Percentiles rank a stretch among this genome's conserved stretches.
phyloP scores from a whole-genome alignment of 1,140 invertebrate species.

The Drosophila navojoa region DNA sequence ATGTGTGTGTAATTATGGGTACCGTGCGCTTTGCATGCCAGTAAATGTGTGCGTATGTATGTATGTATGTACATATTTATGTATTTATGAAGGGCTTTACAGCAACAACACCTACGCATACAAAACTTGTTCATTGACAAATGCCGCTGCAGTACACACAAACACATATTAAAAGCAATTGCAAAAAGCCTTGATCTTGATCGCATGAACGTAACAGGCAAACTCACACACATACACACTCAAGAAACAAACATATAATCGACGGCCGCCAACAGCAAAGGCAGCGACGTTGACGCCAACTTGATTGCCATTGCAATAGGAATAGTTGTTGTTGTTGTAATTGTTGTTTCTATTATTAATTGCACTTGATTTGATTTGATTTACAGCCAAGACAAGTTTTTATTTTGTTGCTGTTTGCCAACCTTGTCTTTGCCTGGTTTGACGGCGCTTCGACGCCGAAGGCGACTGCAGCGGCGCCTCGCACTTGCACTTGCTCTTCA shows the following conservation, averaged over 20 bases:
- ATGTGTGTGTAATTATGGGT: slow-evolving; percentile 30
- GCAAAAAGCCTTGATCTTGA: slow-evolving; percentile 80
- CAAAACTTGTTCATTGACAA: slow-evolving; percentile 44
- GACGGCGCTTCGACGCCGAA: slow-evolving; percentile 19
- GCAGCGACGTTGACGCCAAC: slow-evolving; percentile 26
- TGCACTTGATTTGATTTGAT: slow-evolving; percentile 72
- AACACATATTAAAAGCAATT: slow-evolving; percentile 36
- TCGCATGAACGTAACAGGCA: slow-evolving; percentile 55
- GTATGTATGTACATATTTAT: slow-evolving; percentile 17
- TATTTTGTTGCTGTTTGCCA: slow-evolving; percentile 33
- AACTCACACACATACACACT: slow-evolving; percentile 13
- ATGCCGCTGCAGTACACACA: slow-evolving; percentile 32
- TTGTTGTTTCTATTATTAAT: slow-evolving; percentile 60
- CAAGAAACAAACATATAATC: neutral
- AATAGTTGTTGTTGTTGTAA: slow-evolving; percentile 43
- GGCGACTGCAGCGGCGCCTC: slow-evolving; percentile 36
- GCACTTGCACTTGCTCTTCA: slow-evolving; percentile 69
- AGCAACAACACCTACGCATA: slow-evolving; percentile 43
- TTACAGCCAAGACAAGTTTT: slow-evolving; percentile 69
- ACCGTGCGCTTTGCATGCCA: no score
- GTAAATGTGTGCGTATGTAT: no score
- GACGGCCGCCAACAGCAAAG: slow-evolving; percentile 31
- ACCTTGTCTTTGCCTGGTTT: slow-evolving; percentile 79
- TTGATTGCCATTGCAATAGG: slow-evolving; percentile 54
- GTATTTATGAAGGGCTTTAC: slow-evolving; percentile 57